Base-by-base conservation (phyloP, 1,140 invertebrate species). In the Eubasilissa regina region DNA sequence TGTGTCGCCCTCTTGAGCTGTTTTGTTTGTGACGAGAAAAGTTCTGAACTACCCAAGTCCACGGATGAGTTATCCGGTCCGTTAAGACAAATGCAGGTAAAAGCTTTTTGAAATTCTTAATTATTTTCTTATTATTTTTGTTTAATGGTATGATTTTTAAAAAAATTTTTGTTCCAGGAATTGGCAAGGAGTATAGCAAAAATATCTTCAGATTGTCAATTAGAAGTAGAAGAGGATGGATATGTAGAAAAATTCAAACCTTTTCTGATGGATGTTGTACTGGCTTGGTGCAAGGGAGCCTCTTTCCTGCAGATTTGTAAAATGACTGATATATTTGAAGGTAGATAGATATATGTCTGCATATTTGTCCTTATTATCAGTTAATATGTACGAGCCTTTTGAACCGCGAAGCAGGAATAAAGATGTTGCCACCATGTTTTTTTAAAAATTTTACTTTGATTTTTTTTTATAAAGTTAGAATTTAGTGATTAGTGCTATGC, bases 301-400 rank as follows among this genome's bases (percentile, higher is more conserved):
- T 91, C 92, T n/a, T 99, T 99, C 87, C 89, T 94, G 78, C 92
- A 97, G 85, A 93, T 99, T 80, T 98, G 97, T 89, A 95, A 97
- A 89, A 98, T 98, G 94, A 99, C 98, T 0, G 97, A 99, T 84
- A 96, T 99, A 74, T 99, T 99, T 91, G 98, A 99, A 94, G 98
- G 96, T 95, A 86, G 19, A 53, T n/a, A n/a, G n/a, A n/a, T n/a
- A n/a, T n/a, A n/a, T n/a, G n/a, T 51, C n/a, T 51, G 9, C 3
- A 1, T 51, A 35, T 35, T 35, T 35, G 25, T 35, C 25, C 25
- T 3, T 6, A 35, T 35, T 35, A 35, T 35, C 1, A 35, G 25
- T 35, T 35, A 35, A 35, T 35, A n/a, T n/a, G n/a, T n/a, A 35
- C 25, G 6, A 35, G 25, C 25, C 25, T 35, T 35, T 35, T 35